Conservation (phyloP, 1,140 invertebrate genomes). For the Drosophila micromelanica region DNA sequence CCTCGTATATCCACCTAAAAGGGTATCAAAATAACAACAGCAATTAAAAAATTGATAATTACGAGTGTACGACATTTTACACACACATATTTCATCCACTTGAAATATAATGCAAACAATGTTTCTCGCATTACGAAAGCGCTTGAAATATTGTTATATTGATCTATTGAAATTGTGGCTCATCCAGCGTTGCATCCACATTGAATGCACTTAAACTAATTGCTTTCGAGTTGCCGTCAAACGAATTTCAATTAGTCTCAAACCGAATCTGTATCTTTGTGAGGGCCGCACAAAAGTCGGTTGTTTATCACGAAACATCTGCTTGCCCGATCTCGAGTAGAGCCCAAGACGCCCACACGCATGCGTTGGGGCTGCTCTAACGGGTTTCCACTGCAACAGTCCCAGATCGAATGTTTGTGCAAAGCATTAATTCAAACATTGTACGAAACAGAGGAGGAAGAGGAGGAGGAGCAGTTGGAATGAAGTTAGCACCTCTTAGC, state of each 20-base stretch:
- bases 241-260: constrained; percentile 44
- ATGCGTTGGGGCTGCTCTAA: constrained; percentile 10
- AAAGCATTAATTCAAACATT: constrained; percentile 14
- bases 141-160: constrained; percentile 43
- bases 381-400: constrained; percentile 2
- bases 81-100: constrained; percentile 55
- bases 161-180: background rate
- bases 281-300: constrained; percentile 28
- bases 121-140: constrained; percentile 61
- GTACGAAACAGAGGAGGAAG: background rate
- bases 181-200: constrained; percentile 18
- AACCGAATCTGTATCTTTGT: constrained; percentile 17
- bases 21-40: constrained; percentile 4
- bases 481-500: constrained; percentile 56
- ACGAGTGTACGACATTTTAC: constrained; percentile 60
- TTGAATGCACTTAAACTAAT: constrained; percentile 51
- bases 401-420: constrained; percentile 24
- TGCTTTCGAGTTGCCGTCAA: constrained; percentile 58
- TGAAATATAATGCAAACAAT: constrained; percentile 21
- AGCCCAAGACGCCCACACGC: constrained; percentile 29
- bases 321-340: too few species aligned
- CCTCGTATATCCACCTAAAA: background rate
- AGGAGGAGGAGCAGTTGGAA: background rate
- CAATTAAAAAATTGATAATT: constrained; percentile 38
- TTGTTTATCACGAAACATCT: too few species aligned